Evolutionary conservation across 1,140 invertebrate species (phyloP).

Genomic region (Augochlora pura): DNA sequence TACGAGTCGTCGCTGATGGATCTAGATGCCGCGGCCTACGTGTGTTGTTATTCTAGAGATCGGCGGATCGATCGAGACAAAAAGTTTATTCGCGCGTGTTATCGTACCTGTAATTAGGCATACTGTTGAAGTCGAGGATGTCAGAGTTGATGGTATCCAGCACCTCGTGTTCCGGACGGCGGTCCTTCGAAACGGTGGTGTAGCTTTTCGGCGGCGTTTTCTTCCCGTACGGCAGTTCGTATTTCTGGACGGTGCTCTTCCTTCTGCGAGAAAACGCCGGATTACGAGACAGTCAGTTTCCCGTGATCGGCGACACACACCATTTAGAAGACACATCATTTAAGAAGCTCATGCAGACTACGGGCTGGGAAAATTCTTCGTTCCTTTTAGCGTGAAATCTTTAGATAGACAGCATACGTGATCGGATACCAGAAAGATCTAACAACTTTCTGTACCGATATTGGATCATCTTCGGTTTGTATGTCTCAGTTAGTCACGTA

Average conservation of each 20-base stretch:
- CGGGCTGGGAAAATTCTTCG: background rate
- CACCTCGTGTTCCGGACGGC: constrained; percentile 85
- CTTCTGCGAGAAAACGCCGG: constrained; percentile 81
- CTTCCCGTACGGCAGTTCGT: constrained; percentile 91
- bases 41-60: too few species aligned
- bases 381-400: constrained; percentile 6
- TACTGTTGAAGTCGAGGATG: constrained; percentile 88
- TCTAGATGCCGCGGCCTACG: too few species aligned
- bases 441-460: too few species aligned
- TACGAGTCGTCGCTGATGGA: too few species aligned
- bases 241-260: constrained; percentile 92
- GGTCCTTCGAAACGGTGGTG: constrained; percentile 80
- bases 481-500: background rate
- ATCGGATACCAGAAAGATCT: too few species aligned
- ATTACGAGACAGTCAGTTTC: constrained; percentile 36
- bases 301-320: background rate
- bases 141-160: constrained; percentile 87
- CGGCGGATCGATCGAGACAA: too few species aligned
- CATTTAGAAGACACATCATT: constrained; percentile 16
- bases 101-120: constrained; percentile 89
- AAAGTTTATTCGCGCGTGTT: constrained; percentile 27
- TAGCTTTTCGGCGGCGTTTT: constrained; percentile 89
- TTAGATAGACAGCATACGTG: background rate
- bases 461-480: too few species aligned
- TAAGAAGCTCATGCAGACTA: constrained; percentile 71